Percentiles rank a stretch among this genome's conserved stretches.
Evolutionary conservation across 2,113 vertebrate genomes (phyloP).

Genomic region (Phalacrocorax pelagicus): DNA sequence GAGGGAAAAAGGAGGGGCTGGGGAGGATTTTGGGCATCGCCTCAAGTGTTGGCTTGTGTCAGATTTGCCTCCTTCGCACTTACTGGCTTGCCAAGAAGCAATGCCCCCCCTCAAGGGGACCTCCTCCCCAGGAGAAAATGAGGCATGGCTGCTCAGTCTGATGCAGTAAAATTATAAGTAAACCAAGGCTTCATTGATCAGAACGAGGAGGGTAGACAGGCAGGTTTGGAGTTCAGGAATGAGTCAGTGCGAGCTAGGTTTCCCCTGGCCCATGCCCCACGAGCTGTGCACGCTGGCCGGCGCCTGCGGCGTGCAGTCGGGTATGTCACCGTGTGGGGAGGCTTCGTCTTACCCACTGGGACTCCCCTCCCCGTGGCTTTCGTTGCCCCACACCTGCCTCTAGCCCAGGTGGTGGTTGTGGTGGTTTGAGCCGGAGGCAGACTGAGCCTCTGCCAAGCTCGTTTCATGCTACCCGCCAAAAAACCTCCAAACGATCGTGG

Average conservation of each 20-base stretch:
- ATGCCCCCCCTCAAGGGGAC: rapidly evolving
- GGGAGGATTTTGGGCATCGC: not conserved
- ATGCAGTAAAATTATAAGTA: not conserved
- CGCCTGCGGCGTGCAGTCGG: rapidly evolving
- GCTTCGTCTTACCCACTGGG: not conserved
- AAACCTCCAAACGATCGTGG: rapidly evolving
- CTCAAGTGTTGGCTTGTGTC: rapidly evolving
- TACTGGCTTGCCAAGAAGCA: not conserved
- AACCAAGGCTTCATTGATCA: not conserved
- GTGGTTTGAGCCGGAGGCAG: not conserved
- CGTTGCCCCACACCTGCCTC: not conserved
- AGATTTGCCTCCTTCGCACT: not conserved
- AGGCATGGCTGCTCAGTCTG: not conserved
- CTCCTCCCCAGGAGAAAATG: not conserved
- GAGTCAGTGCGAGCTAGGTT: not conserved
- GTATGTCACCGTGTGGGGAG: not conserved
- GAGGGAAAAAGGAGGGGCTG: not conserved
- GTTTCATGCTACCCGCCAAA: not conserved
- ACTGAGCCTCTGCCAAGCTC: not conserved
- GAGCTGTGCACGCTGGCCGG: not conserved
- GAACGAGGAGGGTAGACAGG: not conserved
- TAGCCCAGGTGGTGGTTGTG: not conserved
- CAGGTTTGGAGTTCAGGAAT: not conserved
- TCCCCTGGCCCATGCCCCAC: rapidly evolving
- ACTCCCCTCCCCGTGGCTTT: not conserved